These are phyloP conservation scores for Trichosurus vulpecula DNA, from an alignment of 2,797 vertebrate species.

Conservation along the genomic window DNA sequence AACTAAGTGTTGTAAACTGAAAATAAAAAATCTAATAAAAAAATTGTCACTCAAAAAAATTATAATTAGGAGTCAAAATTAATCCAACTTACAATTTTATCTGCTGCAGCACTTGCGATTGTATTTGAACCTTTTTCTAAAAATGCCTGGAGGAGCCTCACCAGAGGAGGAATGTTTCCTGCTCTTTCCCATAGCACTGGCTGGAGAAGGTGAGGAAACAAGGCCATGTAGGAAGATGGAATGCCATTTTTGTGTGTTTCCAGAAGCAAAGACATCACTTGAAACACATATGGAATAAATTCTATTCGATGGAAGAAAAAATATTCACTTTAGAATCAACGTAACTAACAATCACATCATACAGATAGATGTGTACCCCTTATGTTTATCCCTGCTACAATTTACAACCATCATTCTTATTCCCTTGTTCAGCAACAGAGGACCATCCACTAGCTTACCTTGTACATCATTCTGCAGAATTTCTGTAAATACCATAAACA, in stretches of 20 bases:
- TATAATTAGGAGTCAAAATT: background rate
- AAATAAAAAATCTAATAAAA: no score
- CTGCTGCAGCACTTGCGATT: slow-evolving; percentile 92
- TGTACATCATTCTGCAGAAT: slow-evolving; percentile 98
- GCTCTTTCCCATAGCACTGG: slow-evolving; percentile 96
- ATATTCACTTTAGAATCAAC: background rate
- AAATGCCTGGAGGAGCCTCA: slow-evolving; percentile 97
- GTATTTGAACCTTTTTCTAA: slow-evolving; percentile 91
- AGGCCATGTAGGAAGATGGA: slow-evolving; percentile 95
- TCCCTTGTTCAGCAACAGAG: background rate
- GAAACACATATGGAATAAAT: slow-evolving; percentile 98
- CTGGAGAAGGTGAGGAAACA: slow-evolving; percentile 98
- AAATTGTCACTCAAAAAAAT: no score
- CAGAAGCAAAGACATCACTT: slow-evolving; percentile 99
- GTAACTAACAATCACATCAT: background rate
- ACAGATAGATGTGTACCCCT: background rate
- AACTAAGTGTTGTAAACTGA: no score
- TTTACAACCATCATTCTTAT: background rate
- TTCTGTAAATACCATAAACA: slow-evolving; percentile 98
- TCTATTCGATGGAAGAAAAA: slow-evolving; percentile 84
- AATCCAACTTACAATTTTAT: slow-evolving; percentile 93
- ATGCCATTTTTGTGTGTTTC: slow-evolving; percentile 96
- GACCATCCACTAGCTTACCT: slow-evolving; percentile 83
- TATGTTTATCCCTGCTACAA: background rate
- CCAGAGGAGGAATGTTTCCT: slow-evolving; percentile 97